A percentile compares a stretch with the other conserved stretches of the same genome.
phyloP scores from a whole-genome alignment of 2,113 vertebrate species.

The Rhinopithecus roxellana region DNA sequence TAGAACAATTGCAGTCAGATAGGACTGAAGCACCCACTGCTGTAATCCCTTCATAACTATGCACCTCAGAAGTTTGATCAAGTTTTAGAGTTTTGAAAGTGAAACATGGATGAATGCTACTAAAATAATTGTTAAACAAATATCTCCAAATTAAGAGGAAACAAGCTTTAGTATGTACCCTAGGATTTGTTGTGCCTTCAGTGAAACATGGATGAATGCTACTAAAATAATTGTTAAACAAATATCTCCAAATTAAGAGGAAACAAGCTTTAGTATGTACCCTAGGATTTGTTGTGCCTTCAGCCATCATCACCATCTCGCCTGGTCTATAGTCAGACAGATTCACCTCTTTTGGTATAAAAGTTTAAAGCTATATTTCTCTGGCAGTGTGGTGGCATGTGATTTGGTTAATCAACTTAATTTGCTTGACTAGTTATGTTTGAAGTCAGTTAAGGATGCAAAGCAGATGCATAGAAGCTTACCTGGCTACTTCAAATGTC shows the following conservation, averaged over 20 bases:
- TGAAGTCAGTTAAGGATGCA: not conserved
- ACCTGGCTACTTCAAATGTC: not conserved
- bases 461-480: not conserved
- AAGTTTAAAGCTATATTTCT: not conserved
- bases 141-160: not conserved
- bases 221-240: not conserved
- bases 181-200: fast-evolving
- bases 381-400: too few species aligned
- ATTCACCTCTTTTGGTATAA: not conserved
- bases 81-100: not conserved
- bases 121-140: not conserved
- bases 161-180: not conserved
- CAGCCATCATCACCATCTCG: not conserved
- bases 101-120: not conserved
- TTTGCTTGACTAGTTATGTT: not conserved
- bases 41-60: not conserved
- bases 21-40: not conserved
- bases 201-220: not conserved
- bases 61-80: not conserved
- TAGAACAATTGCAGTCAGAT: not conserved
- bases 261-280: not conserved
- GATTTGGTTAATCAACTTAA: not conserved
- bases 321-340: not conserved
- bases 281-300: fast-evolving
- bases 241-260: not conserved